phyloP scores from a whole-genome alignment of 2,113 vertebrate genomes.

The Ictalurus punctatus region DNA sequence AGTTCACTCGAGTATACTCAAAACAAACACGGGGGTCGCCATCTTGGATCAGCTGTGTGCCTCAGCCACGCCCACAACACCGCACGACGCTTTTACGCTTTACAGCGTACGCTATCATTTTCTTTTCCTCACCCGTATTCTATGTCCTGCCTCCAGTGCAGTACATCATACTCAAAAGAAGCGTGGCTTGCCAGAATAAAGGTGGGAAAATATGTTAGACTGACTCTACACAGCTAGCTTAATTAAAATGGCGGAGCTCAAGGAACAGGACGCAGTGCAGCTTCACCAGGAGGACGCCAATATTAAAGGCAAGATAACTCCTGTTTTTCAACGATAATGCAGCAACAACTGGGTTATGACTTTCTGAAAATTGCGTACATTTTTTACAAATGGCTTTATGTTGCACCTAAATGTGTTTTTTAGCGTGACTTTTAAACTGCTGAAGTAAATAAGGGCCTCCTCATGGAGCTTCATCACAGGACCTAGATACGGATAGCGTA shows the following conservation, averaged over 20 bases:
- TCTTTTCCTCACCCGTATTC: background rate
- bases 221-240: slow-evolving; percentile 51
- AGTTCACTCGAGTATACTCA: background rate
- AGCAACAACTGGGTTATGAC: too few relatives aligned
- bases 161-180: background rate
- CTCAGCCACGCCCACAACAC: background rate
- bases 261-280: slow-evolving; percentile 62
- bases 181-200: background rate
- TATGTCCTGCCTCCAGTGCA: background rate
- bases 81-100: background rate
- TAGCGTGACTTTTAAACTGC: slow-evolving; percentile 62
- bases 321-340: background rate
- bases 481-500: slow-evolving; percentile 63
- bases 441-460: slow-evolving; percentile 69
- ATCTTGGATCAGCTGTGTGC: slow-evolving; percentile 30
- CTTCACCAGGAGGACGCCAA: slow-evolving; percentile 75
- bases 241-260: slow-evolving; percentile 74
- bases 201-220: background rate
- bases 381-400: background rate
- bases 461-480: slow-evolving; percentile 76
- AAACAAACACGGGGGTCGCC: slow-evolving; percentile 18
- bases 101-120: background rate
- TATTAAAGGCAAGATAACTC: slow-evolving; percentile 64
- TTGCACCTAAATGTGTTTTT: slow-evolving; percentile 1
- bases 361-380: background rate